These are phyloP conservation scores for Tachysurus fulvidraco DNA, from an alignment of 2,113 vertebrate genomes.

Conservation along the genomic window DNA sequence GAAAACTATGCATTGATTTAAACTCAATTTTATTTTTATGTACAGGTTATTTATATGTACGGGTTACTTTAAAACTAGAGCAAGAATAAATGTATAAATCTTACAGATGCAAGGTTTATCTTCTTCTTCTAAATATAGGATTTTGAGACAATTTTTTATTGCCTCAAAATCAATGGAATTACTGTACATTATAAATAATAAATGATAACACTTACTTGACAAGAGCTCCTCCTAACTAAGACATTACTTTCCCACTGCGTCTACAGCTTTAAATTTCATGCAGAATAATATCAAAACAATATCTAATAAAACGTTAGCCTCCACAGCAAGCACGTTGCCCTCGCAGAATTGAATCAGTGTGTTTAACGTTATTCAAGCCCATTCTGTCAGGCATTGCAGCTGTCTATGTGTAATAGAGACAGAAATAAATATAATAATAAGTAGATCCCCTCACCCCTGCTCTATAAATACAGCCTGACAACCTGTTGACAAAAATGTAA, in stretches of 20 bases:
- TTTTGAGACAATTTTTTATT: neutral
- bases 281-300: neutral
- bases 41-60: neutral
- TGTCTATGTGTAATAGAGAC: conserved; percentile 47
- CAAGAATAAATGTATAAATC: neutral
- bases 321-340: neutral
- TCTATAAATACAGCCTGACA: conserved; percentile 37
- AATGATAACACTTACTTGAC: conserved; percentile 39
- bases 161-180: conserved; percentile 6
- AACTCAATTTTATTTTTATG: neutral
- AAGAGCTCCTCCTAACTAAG: neutral
- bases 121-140: neutral
- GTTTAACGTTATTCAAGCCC: conserved; percentile 28
- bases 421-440: conserved; percentile 50
- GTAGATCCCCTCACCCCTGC: conserved; percentile 3
- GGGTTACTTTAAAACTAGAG: neutral
- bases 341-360: neutral
- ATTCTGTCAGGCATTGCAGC: conserved; percentile 58
- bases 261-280: neutral
- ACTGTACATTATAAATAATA: conserved; percentile 8
- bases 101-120: neutral
- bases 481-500: conserved; percentile 44
- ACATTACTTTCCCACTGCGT: neutral
- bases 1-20: neutral
- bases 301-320: conserved; percentile 1